These are phyloP conservation scores for Tokudaia muenninki DNA, from an alignment of 2,797 vertebrate species.

Conservation along the genomic window DNA sequence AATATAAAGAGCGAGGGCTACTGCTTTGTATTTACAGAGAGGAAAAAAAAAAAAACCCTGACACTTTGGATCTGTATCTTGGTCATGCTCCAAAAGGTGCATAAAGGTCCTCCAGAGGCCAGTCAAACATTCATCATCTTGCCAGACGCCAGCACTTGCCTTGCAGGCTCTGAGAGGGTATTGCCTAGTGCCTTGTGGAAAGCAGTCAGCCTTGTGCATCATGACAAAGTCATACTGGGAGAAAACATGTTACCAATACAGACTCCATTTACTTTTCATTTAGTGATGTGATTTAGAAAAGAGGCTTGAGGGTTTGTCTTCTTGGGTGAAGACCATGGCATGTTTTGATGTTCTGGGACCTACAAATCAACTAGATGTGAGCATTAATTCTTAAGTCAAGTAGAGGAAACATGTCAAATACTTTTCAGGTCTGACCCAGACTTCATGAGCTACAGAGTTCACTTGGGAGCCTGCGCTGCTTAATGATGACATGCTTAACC, in stretches of 20 bases:
- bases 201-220: not conserved
- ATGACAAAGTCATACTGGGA: not conserved
- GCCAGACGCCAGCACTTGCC: not conserved
- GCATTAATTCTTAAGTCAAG: slow-evolving; percentile 54
- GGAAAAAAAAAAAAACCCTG: slow-evolving; percentile 32
- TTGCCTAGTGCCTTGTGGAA: no score
- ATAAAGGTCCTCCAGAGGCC: not conserved
- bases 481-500: not conserved
- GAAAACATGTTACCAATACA: not conserved
- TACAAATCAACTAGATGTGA: not conserved
- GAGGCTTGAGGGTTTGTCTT: not conserved
- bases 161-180: not conserved
- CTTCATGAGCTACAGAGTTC: slow-evolving; percentile 24
- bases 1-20: slow-evolving; percentile 66
- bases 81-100: slow-evolving; percentile 35
- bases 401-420: not conserved
- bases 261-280: not conserved
- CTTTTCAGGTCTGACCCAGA: not conserved
- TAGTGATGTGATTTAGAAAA: not conserved
- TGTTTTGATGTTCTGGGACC: not conserved
- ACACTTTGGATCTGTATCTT: not conserved
- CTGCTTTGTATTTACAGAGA: slow-evolving; percentile 41
- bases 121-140: not conserved
- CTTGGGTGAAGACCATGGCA: not conserved
- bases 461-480: not conserved